These are phyloP conservation scores for Onychomys torridus DNA, from an alignment of 2,797 vertebrate genomes.

Conservation along the genomic window DNA sequence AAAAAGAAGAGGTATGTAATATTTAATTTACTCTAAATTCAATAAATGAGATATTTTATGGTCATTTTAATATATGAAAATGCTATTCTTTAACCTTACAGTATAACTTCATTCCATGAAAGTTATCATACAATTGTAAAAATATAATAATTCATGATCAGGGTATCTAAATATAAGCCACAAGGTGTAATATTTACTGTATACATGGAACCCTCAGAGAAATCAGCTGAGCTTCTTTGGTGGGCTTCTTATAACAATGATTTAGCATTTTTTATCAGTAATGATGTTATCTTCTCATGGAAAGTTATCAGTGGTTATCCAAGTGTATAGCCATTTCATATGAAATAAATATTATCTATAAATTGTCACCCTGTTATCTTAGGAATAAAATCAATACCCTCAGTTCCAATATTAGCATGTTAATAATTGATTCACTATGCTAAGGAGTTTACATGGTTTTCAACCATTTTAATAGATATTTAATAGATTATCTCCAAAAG, in stretches of 20 bases:
- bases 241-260: neutral
- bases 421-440: neutral
- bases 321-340: neutral
- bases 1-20: conserved; percentile 60
- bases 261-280: neutral
- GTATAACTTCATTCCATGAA: neutral
- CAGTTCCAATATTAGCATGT: neutral
- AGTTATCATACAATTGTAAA: neutral
- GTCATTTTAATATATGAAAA: neutral
- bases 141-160: neutral
- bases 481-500: conserved; percentile 23
- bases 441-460: conserved; percentile 22
- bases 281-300: neutral
- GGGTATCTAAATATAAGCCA: neutral
- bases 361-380: neutral
- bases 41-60: conserved; percentile 12
- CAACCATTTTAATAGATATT: conserved; percentile 1
- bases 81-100: neutral
- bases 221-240: neutral
- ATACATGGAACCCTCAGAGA: neutral
- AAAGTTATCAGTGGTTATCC: neutral
- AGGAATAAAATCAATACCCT: neutral
- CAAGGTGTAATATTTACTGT: neutral
- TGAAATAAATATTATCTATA: neutral
- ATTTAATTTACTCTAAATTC: conserved; percentile 6